Base-by-base conservation (phyloP, 2,888 invertebrate genomes). In the Anthophora plumipes region DNA sequence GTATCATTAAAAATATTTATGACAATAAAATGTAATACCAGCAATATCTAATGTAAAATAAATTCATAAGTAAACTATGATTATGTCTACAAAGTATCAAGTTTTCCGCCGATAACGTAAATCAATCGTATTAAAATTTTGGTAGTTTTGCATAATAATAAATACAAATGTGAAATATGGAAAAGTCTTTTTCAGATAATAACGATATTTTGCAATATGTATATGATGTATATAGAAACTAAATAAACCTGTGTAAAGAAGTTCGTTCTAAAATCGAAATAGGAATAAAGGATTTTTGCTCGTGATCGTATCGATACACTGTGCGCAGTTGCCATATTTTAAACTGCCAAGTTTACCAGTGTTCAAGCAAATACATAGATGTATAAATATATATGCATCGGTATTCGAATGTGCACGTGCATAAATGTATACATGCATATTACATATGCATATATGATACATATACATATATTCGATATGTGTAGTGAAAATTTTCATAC, bases 261-360 rank as follows among this genome's bases (percentile, higher is more conserved):
- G 8, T 12, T 31, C 59, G 83, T 43, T 31, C 67, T 63, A 8
- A 48, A 48, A 61, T 55, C 11, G 7, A 71, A 75, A 67, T 71
- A 52, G 43, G 14, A 60, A 41, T 46, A 25, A 55, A 52, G 75
- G 85, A 89, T 85, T 84, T 85, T 86, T 80, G 80, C 43, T 80
- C 85, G 76, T 20, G 63, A 55, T 84, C 77, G 79, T 70, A 80
- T 84, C 83, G 66, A 57, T 68, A 73, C 75, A 50, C 46, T 59
- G 12, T 54, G 83, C 85, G 75, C 63, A 41, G 88, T 89, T 87
- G 88, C 88, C 82, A 85, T 68, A 54, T 80, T 83, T 31, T 77
- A 8, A 57, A 50, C 31, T 54, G 59, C 41, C 22, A 52, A 46
- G 39, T 54, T 20, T 11, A 41, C 17, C 20, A 68, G 25, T 41